Base-by-base conservation (phyloP, 2,113 vertebrate genomes). In the Gasterosteus aculeatus region DNA sequence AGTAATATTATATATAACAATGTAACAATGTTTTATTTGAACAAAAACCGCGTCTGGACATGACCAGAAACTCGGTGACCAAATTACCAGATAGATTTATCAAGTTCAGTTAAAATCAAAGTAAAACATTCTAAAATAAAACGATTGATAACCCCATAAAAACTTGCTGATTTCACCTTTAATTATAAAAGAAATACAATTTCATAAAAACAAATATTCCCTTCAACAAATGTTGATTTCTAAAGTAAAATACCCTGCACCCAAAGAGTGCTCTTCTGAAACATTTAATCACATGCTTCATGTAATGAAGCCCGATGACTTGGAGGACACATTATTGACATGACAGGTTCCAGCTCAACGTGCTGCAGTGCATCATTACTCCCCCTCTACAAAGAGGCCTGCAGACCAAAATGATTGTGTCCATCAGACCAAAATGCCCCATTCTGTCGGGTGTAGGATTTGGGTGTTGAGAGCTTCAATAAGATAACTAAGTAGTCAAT, bases 171-270 rank as follows among this genome's bases (percentile, higher is more conserved):
- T 22, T 57, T 53, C 0, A 63, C 29, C 19, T 38, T 33, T 22
- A 33, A 77, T 57, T 7, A 12, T 35, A 35, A 22, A 60, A 42
- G 47, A 42, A 61, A 56, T n/a, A 49, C 9, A 62, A 26, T 19
- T 6, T 38, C 19, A 69, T 46, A 77, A 81, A 72, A 33, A 60
- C 54, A 9, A 60, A 46, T n/a, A 47, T 62, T 72, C 63, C 74
- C 64, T 63, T 58, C 0, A 44, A 10, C 26, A 19, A 19, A 7
- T 18, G 14, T 14, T 67, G 1, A 53, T 38, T 51, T 47, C 22
- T 5, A 2, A n/a, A 10, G 51, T 41, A 4, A n/a, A 53, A 31
- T 54, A 47, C 11, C 2, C 11, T 31, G 31, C 67, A 49, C 31
- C 29, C 5, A 31, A 42, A 16, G 15, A 5, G 22, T 26, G 22